These are phyloP conservation scores for Lasioglossum zephyrum DNA, from an alignment of 2,888 invertebrate species.

Conservation along the genomic window DNA sequence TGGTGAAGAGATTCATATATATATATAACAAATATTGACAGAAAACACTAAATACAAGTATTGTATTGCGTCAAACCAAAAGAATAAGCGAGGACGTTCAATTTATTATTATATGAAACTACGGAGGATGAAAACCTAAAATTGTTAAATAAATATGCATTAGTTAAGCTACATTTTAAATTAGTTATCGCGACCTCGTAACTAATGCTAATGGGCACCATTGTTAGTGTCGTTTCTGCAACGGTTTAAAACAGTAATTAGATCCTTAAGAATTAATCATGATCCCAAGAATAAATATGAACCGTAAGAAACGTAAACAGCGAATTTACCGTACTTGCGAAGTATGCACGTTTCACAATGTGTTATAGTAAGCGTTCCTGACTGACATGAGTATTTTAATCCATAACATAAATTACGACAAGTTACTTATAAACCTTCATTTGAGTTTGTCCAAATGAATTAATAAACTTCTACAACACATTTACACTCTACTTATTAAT, in stretches of 20 bases:
- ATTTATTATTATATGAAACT: conserved; percentile 6
- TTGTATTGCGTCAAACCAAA: conserved; percentile 8
- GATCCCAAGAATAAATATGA: conserved; percentile 15
- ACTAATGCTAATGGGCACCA: conserved; percentile 49
- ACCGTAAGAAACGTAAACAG: conserved; percentile 18
- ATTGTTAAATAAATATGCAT: conserved; percentile 62
- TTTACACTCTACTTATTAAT: conserved; percentile 29
- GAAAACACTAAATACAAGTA: conserved; percentile 5
- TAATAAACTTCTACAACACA: conserved; percentile 34
- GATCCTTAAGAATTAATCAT: conserved; percentile 35
- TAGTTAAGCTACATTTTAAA: conserved; percentile 56
- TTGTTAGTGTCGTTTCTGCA: conserved; percentile 53
- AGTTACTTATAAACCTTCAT: conserved; percentile 14
- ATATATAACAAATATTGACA: conserved; percentile 13
- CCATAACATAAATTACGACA: conserved; percentile 33
- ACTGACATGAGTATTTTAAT: conserved; percentile 48
- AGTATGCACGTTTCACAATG: conserved; percentile 29
- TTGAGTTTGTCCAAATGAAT: conserved; percentile 22
- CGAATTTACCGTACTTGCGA: conserved; percentile 11
- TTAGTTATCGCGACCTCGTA: conserved; percentile 34
- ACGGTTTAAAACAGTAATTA: conserved; percentile 17
- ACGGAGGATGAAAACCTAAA: conserved; percentile 24
- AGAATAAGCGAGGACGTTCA: conserved; percentile 12
- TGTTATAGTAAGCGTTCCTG: conserved; percentile 25
- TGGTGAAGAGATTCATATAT: conserved; percentile 31